Evolutionary conservation across 2,797 vertebrate species (phyloP), one percentile per base, ranked within the genome.

Genomic region (Karalla daura): DNA sequence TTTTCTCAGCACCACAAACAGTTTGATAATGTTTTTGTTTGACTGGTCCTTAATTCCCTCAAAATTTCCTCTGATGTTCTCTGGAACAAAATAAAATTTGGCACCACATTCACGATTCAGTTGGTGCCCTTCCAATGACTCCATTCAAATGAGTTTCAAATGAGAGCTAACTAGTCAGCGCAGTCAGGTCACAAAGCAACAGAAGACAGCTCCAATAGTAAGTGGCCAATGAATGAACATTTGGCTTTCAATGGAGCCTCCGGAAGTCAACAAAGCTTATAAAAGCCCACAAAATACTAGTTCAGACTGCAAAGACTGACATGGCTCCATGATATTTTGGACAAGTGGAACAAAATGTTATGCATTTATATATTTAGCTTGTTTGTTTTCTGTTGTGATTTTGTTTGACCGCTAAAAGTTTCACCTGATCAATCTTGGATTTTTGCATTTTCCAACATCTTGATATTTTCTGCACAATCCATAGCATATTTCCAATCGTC

Each of bases 401-500:
- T n/a, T n/a, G n/a, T n/a, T n/a, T 10, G 33, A 23, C 21, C 36
- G 2, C 64, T 76, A 40, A 51, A 41, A 32, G 23, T 56, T 36
- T 30, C 5, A 20, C 7, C 13, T 3, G 28, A 40, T 69, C 21
- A 20, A 24, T 62, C 9, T 56, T 32, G 12, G 14, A 46, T 74
- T 37, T n/a, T n/a, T n/a, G n/a, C n/a, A n/a, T n/a, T n/a, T n/a
- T n/a, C n/a, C n/a, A n/a, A n/a, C n/a, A n/a, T 51, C n/a, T 9
- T 56, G 51, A 27, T 37, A 63, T 17, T 13, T 12, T 70, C 52
- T 55, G 23, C 53, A 51, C 59, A 52, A 63, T 46, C 49, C 33
- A 25, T 40, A 60, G 33, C 27, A 65, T 5, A 37, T 49, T 41
- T 56, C 62, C 62, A 56, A 76, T 33, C 27, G 43, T 39, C 46